Percentiles rank a stretch among this genome's conserved stretches.
These are phyloP conservation scores for Sandelia bainsii DNA, from an alignment of 2,797 vertebrate genomes.

Conservation along the genomic window DNA sequence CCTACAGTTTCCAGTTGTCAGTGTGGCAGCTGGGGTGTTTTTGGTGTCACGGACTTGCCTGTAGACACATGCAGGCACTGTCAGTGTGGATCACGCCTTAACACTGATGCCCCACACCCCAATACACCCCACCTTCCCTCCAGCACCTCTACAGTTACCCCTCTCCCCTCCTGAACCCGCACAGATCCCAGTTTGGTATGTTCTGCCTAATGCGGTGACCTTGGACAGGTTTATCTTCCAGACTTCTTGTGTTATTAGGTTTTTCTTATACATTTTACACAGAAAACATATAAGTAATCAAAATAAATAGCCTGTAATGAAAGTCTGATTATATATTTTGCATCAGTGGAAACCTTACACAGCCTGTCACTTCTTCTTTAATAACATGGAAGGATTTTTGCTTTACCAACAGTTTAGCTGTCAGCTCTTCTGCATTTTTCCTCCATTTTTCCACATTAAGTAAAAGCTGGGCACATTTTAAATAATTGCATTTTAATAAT, in stretches of 20 bases:
- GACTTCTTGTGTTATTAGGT: no score
- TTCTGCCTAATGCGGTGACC: background rate
- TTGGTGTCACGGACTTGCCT: slow-evolving; percentile 63
- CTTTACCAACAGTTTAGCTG: background rate
- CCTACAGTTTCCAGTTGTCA: slow-evolving; percentile 79
- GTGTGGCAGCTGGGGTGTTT: slow-evolving; percentile 66
- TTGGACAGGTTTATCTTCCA: slow-evolving; percentile 8
- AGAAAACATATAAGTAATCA: background rate
- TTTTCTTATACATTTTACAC: background rate
- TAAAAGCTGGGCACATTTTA: background rate
- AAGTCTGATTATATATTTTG: background rate
- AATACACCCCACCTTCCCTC: background rate
- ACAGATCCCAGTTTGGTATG: background rate
- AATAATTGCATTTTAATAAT: background rate
- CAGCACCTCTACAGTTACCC: slow-evolving; percentile 5
- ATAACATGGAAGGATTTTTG: background rate
- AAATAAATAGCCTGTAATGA: no score
- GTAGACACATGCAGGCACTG: slow-evolving; percentile 64
- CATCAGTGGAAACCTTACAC: background rate
- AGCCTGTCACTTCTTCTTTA: background rate
- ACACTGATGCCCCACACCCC: slow-evolving; percentile 35
- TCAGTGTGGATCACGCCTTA: slow-evolving; percentile 70
- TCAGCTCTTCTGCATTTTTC: background rate
- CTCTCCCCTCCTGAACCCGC: background rate
- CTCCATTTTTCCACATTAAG: background rate